Conservation (phyloP, 2,888 invertebrate genomes). For the Thereva unica region DNA sequence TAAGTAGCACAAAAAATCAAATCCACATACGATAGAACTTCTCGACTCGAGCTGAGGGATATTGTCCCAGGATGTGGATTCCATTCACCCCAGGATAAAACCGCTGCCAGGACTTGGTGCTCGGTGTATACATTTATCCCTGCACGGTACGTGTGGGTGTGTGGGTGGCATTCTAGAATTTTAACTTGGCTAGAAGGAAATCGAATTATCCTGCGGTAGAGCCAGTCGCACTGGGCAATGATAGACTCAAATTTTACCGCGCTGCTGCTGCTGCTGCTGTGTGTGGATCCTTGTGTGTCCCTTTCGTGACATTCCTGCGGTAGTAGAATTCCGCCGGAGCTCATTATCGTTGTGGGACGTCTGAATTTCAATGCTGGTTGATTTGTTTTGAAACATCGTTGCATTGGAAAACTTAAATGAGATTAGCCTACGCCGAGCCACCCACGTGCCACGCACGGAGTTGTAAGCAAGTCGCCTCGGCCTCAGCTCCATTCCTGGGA, state of each 20-base stretch:
- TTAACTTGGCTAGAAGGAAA: conserved; percentile 20
- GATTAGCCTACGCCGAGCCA: not conserved
- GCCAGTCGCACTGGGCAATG: conserved; percentile 22
- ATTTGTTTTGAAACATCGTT: conserved; percentile 2
- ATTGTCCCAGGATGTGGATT: conserved; percentile 33
- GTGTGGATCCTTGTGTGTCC: conserved; percentile 6
- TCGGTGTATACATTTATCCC: too few species aligned
- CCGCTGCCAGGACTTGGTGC: not conserved
- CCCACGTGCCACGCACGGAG: not conserved
- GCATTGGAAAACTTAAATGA: conserved; percentile 3
- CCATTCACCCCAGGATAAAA: conserved; percentile 14
- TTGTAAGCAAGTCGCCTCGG: too few species aligned
- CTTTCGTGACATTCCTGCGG: not conserved
- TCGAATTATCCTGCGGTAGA: conserved; percentile 29
- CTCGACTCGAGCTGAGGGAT: conserved; percentile 6
- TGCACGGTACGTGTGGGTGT: not conserved
- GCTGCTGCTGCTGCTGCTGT: conserved; percentile 10
- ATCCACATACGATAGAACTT: conserved; percentile 33
- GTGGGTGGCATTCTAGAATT: not conserved
- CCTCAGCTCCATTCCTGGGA: not conserved
- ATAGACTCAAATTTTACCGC: conserved; percentile 16
- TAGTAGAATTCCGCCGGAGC: conserved; percentile 15
- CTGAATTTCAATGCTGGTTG: not conserved
- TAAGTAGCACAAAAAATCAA: conserved; percentile 41
- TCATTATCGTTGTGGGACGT: conserved; percentile 17